phyloP scores from a whole-genome alignment of 2,113 vertebrate species.

The Brachyhypopomus occidentalis region DNA sequence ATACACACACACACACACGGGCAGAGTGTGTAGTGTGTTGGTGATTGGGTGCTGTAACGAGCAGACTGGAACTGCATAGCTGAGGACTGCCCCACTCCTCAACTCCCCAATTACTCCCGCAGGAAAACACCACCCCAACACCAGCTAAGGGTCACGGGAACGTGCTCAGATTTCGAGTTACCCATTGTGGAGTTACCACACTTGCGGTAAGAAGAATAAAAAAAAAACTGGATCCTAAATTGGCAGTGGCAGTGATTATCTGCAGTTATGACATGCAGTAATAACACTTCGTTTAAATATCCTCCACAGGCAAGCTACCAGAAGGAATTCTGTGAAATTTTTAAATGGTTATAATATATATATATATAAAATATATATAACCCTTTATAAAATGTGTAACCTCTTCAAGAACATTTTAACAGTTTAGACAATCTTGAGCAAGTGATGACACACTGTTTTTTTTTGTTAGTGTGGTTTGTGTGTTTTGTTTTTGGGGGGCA shows the following conservation, averaged over 20 bases:
- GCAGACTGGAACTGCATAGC: conserved; percentile 26
- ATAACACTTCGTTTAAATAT: background rate
- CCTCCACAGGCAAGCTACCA: no score
- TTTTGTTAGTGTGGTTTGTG: no score
- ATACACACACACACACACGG: conserved; percentile 19
- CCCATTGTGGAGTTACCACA: background rate
- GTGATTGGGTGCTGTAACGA: conserved; percentile 59
- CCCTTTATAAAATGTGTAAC: no score
- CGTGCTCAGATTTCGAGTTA: background rate
- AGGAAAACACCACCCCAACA: conserved; percentile 41
- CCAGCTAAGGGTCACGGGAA: background rate
- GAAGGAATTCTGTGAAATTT: no score
- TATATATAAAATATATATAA: no score
- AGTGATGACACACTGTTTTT: no score
- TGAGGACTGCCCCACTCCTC: conserved; percentile 41
- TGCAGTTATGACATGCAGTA: background rate
- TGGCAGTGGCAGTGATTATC: background rate
- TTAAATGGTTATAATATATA: no score
- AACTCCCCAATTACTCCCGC: conserved; percentile 59
- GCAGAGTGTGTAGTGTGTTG: conserved; percentile 51
- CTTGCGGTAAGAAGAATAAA: background rate
- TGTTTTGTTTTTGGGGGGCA: no score
- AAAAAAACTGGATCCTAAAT: no score
- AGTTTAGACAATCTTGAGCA: no score
- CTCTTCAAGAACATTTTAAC: no score